phyloP scores from a whole-genome alignment of 2,888 invertebrate genomes.

The Heliconius charithonia region DNA sequence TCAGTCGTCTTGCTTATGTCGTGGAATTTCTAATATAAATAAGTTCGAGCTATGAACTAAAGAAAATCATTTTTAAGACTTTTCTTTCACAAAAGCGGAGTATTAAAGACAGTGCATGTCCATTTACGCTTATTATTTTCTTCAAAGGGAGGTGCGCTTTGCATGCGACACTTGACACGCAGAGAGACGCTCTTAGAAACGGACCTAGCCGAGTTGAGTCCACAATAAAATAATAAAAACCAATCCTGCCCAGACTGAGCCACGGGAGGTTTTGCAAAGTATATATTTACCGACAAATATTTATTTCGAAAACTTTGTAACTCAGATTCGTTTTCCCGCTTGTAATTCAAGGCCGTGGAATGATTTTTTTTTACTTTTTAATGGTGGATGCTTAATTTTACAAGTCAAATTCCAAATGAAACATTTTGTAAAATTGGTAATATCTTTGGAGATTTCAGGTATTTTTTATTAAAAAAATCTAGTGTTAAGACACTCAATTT shows the following conservation, averaged over 20 bases:
- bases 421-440: background rate
- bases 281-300: constrained; percentile 10
- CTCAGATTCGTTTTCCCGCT: too few species aligned
- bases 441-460: background rate
- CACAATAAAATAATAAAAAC: constrained; percentile 41
- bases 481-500: too few species aligned
- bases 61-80: background rate
- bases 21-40: background rate
- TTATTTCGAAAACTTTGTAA: constrained; percentile 20
- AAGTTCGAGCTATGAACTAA: background rate
- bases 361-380: constrained; percentile 1
- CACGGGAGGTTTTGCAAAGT: constrained; percentile 6
- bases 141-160: constrained; percentile 38
- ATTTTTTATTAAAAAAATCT: background rate
- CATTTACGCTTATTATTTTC: constrained; percentile 40
- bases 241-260: constrained; percentile 24
- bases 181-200: constrained; percentile 41
- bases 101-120: constrained; percentile 9
- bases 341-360: constrained; percentile 5
- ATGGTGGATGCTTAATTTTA: background rate
- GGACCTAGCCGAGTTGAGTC: constrained; percentile 26
- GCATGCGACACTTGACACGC: constrained; percentile 41
- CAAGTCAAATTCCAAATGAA: background rate
- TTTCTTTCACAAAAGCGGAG: constrained; percentile 10
- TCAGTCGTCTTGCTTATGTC: too few species aligned